Evolutionary conservation across 2,113 vertebrate species (phyloP).

Genomic region (Pionites leucogaster): DNA sequence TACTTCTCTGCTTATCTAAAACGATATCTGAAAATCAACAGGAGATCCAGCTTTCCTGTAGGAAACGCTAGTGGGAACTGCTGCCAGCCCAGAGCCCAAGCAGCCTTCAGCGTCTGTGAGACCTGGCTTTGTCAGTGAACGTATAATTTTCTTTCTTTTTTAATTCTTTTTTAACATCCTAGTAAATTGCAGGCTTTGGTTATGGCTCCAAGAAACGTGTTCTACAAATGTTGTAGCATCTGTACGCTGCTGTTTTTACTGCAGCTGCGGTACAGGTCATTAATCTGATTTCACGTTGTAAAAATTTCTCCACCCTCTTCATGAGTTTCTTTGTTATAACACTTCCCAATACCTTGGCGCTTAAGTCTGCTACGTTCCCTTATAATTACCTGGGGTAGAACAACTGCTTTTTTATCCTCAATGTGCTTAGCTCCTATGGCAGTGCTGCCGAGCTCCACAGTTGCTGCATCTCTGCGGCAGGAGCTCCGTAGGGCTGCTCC

Average conservation of each 20-base stretch:
- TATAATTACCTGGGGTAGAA: neutral
- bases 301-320: slow-evolving; percentile 20
- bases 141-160: slow-evolving; percentile 16
- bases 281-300: slow-evolving; percentile 16
- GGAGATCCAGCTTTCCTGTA: neutral
- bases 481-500: neutral
- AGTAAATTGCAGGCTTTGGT: slow-evolving; percentile 53
- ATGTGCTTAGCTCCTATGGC: neutral
- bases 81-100: neutral
- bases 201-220: slow-evolving; percentile 43
- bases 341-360: neutral
- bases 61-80: slow-evolving; percentile 2
- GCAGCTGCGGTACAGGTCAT: neutral
- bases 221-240: slow-evolving; percentile 55
- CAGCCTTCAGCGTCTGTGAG: neutral
- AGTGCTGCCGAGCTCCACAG: neutral
- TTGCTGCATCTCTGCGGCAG: neutral
- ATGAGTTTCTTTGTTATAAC: slow-evolving; percentile 32
- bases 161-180: neutral
- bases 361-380: neutral
- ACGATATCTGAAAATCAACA: slow-evolving; percentile 24
- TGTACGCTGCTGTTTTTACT: slow-evolving; percentile 52
- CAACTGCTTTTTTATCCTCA: neutral
- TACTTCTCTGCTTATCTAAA: slow-evolving; percentile 35
- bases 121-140: slow-evolving; percentile 4